Base-by-base conservation (phyloP, 2,888 invertebrate genomes). In the Adelognathus sp. region DNA sequence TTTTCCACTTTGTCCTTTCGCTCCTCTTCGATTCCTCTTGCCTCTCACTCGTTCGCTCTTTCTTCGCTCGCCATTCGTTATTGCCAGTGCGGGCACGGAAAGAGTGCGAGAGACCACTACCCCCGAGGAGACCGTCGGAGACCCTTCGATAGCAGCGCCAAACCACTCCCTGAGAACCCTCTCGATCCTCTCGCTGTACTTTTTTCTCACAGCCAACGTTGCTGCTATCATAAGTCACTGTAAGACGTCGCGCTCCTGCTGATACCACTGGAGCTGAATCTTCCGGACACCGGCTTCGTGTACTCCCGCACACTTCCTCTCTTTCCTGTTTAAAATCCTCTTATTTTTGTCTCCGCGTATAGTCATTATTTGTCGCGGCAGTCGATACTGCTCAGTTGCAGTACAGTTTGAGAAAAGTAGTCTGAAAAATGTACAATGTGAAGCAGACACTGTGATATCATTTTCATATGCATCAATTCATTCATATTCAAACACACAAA, bases 1-100 rank as follows among this genome's bases (percentile, higher is more conserved):
- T 74, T 77, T 75, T 79, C 50, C 67, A 71, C 73, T 80, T 81
- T 67, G 46, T 71, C 77, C 77, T 71, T 81, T 79, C 81, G 76
- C 82, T 79, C 79, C 58, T 64, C 74, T 52, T 80, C 24, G 60
- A 60, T 69, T 50, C 24, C 76, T 69, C 56, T 66, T 72, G 46
- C 46, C 41, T 41, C 21, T 33, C 11, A 36, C 24, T 21, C 64
- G 58, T 61, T 70, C 64, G 14, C 74, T 64, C 76, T 54, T 46
- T 70, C 75, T 52, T 69, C 61, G 50, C 44, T 56, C 66, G 75
- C 71, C 71, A 79, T 79, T 79, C 75, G 71, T 79, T 79, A 79
- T 67, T 71, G 71, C 75, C 66, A 66, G 41, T n/a, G n/a, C 71
- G 61, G 54, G 21, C 46, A 52, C 69, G 39, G 78, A 64, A 66